These are phyloP conservation scores for Varanus salvator DNA, from an alignment of 2,113 vertebrate species.

Conservation along the genomic window DNA sequence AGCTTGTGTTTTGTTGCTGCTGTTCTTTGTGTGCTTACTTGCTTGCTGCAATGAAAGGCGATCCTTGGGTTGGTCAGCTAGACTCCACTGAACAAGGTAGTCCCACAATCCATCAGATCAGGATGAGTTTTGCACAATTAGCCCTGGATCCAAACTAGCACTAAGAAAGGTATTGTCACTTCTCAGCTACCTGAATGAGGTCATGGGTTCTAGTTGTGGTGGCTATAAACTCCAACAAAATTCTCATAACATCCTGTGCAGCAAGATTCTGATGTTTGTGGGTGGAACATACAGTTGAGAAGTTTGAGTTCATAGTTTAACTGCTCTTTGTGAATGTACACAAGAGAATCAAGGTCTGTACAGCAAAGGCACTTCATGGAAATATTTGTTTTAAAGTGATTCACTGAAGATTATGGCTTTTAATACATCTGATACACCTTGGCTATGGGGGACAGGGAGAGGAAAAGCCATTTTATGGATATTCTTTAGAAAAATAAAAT, in stretches of 20 bases:
- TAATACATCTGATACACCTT: conserved; percentile 24
- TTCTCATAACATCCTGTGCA: not conserved
- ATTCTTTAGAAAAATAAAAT: not conserved
- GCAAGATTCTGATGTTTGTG: not conserved
- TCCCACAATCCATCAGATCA: not conserved
- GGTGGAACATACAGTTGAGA: not conserved
- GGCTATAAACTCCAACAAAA: not conserved
- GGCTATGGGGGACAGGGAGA: conserved; percentile 25
- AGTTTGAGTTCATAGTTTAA: no score
- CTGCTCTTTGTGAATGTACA: no score
- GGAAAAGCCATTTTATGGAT: conserved; percentile 28
- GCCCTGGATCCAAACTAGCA: not conserved
- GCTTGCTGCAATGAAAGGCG: not conserved
- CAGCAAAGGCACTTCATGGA: not conserved
- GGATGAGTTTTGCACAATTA: not conserved
- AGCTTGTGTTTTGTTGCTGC: not conserved
- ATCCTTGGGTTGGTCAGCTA: not conserved
- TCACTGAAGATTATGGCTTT: not conserved
- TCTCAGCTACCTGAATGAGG: not conserved
- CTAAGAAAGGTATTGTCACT: not conserved
- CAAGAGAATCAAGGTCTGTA: no score
- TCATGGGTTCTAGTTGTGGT: not conserved
- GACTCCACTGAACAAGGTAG: not conserved
- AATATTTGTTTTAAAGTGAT: not conserved
- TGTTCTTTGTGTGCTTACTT: not conserved